These are phyloP conservation scores for Cheilosia vernalis DNA, from an alignment of 2,888 invertebrate genomes.

Conservation along the genomic window DNA sequence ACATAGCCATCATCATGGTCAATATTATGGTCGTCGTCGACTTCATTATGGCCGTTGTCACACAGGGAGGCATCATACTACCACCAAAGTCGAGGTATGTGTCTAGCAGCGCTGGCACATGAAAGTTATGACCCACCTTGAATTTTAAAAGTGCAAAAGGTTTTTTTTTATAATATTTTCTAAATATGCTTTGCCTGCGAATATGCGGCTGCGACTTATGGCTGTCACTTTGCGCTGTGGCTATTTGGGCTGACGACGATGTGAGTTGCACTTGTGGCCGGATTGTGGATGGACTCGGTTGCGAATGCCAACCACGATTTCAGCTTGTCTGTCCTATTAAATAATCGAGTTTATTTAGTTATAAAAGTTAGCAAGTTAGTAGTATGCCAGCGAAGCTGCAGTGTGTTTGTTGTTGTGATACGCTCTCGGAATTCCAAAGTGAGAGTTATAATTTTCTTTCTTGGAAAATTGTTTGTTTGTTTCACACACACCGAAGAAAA, in stretches of 20 bases:
- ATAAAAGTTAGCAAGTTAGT: conserved; percentile 76
- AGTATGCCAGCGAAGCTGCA: conserved; percentile 71
- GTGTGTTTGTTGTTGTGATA: conserved; percentile 43
- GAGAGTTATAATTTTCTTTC: conserved; percentile 69
- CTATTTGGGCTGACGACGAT: conserved; percentile 46
- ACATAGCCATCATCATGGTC: conserved; percentile 63
- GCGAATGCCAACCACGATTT: conserved; percentile 66
- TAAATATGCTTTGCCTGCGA: conserved; percentile 48
- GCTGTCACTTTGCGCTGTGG: conserved; percentile 62
- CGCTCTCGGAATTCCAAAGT: conserved; percentile 57
- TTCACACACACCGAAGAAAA: conserved; percentile 24
- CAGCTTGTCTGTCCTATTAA: conserved; percentile 71
- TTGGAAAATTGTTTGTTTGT: conserved; percentile 64
- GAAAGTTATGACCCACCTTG: conserved; percentile 74
- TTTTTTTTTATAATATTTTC: conserved; percentile 1
- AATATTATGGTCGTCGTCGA: conserved; percentile 28
- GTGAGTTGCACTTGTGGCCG: conserved; percentile 21
- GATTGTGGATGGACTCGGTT: conserved; percentile 32
- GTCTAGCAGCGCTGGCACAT: conserved; percentile 38
- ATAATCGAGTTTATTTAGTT: conserved; percentile 74
- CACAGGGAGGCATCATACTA: conserved; percentile 40
- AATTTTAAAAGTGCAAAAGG: conserved; percentile 66
- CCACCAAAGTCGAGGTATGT: conserved; percentile 31
- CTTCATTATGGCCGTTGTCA: conserved; percentile 13
- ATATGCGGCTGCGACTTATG: conserved; percentile 19